Evolutionary conservation across 2,113 vertebrate genomes (phyloP), one percentile per base, ranked within the genome.

Genomic region (Craseonycteris thonglongyai): DNA sequence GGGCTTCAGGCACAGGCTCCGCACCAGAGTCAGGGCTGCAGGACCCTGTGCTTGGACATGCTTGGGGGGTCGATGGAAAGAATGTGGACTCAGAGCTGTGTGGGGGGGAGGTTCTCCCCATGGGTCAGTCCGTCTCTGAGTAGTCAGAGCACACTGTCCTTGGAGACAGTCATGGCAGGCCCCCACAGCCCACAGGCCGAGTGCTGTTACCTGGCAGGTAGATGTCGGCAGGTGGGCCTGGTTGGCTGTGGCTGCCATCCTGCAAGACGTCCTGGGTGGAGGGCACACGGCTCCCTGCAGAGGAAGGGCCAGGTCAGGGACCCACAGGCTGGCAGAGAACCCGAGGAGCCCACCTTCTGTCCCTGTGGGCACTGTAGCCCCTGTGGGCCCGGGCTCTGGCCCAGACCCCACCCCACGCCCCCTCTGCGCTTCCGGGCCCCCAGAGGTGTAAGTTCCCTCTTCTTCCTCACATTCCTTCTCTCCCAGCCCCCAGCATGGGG

Each of bases 201-300:
- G 42, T 2, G 81, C 76, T 3, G 0, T 92, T 98, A 99, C 99
- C 99, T 98, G 99, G 99, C 96, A 99, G 98, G 97, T 98, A 99
- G 63, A 98, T 96, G 1, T 99, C 99, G 0, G 99, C 98, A 0
- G 98, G 97, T 0, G 98, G 97, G 79, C 99, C 98, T 0, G 97
- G 96, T 92, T 98, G 99, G n/a, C 98, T 98, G 90, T 98, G 98
- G 97, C 98, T 98, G 82, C 98, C n/a, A n/a, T n/a, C n/a, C n/a
- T n/a, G n/a, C n/a, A n/a, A n/a, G n/a, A n/a, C n/a, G n/a, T n/a
- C n/a, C n/a, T n/a, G n/a, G n/a, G n/a, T n/a, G n/a, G n/a, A n/a
- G n/a, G n/a, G n/a, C 0, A 98, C 98, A 79, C 97, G 98, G 98
- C 98, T 98, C 45, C 98, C 99, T 99, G 92, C 0, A n/a, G 87